Evolutionary conservation across 2,797 vertebrate species (phyloP).

Genomic region (Ctenopoma kingsleyae): DNA sequence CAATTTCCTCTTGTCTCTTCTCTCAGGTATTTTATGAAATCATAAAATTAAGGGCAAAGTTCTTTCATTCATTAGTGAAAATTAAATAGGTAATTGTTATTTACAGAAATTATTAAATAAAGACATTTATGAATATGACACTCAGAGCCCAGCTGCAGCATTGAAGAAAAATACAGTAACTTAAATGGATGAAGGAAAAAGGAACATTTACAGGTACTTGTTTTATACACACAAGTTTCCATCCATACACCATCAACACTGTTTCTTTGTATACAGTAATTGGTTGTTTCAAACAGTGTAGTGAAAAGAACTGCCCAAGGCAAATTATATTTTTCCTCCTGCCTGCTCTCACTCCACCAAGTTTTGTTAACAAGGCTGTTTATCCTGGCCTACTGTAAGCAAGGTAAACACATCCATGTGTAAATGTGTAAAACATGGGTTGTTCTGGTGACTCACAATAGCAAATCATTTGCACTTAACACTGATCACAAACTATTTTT

Average conservation of each 20-base stretch:
- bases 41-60: not conserved
- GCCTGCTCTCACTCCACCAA: conserved; percentile 49
- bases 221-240: conserved; percentile 45
- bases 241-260: conserved; percentile 53
- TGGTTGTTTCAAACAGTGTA: conserved; percentile 58
- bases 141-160: conserved; percentile 9
- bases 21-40: not conserved
- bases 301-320: conserved; percentile 51
- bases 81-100: conserved; percentile 13
- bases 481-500: conserved; percentile 9
- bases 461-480: conserved; percentile 22
- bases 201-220: conserved; percentile 36
- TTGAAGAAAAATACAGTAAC: not conserved
- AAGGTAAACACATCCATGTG: conserved; percentile 35
- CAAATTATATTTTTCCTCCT: conserved; percentile 60
- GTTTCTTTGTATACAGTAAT: conserved; percentile 53
- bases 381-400: conserved; percentile 33
- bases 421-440: conserved; percentile 19
- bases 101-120: conserved; percentile 10
- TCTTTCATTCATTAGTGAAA: not conserved
- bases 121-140: conserved; percentile 7
- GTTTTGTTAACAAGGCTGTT: conserved; percentile 57
- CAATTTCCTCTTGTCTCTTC: not conserved
- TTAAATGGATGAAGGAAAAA: conserved; percentile 16
- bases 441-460: conserved; percentile 25